Evolutionary conservation across 92 coral and sea anemone genomes (phyloP).

Genomic region (Diadumene lineata): DNA sequence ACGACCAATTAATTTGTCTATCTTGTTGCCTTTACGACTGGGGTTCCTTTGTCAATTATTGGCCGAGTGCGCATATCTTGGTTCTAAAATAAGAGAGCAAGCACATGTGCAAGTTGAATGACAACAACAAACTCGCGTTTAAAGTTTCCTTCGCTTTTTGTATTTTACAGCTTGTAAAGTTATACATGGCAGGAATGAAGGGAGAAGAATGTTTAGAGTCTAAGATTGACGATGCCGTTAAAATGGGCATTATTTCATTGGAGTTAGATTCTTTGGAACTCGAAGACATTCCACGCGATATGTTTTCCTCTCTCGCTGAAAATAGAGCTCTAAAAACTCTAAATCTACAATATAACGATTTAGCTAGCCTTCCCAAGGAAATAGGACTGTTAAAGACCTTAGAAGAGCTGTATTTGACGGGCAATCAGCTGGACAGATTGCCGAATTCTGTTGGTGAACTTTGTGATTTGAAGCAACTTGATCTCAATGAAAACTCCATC

Average conservation of each 20-base stretch:
- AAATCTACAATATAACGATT: constrained; percentile 79
- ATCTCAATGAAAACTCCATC: constrained; percentile 76
- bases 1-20: no score
- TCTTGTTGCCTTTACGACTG: not conserved
- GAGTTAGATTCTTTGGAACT: constrained; percentile 62
- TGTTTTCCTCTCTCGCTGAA: constrained; percentile 34
- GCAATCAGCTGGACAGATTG: constrained; percentile 66
- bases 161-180: not conserved
- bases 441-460: constrained; percentile 57
- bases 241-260: constrained; percentile 25
- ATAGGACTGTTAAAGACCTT: constrained; percentile 49
- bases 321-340: constrained; percentile 40
- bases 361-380: constrained; percentile 60
- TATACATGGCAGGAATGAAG: constrained; percentile 29
- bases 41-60: not conserved
- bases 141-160: not conserved
- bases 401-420: constrained; percentile 69
- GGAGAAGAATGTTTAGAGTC: constrained; percentile 16
- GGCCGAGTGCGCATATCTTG: not conserved
- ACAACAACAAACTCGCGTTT: not conserved
- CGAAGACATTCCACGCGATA: constrained; percentile 50
- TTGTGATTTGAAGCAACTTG: constrained; percentile 46
- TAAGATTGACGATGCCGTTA: constrained; percentile 32
- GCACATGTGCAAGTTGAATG: not conserved
- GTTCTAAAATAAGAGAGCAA: not conserved